Percentiles rank a stretch among this genome's conserved stretches.
Evolutionary conservation across 2,113 vertebrate genomes (phyloP).

Genomic region (Conger conger): DNA sequence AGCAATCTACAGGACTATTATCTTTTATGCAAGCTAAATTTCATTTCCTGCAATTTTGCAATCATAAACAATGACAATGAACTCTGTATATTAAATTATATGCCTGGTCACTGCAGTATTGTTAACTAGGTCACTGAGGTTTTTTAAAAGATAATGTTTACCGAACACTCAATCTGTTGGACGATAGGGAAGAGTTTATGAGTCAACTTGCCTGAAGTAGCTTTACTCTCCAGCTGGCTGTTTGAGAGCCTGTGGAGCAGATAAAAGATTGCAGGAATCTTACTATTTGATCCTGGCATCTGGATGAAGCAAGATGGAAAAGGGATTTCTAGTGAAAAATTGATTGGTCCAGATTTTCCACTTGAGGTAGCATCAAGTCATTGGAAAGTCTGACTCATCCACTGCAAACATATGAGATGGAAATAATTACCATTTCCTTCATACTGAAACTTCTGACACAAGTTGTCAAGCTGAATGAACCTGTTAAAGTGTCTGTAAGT

Average conservation of each 20-base stretch:
- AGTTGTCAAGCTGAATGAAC: neutral
- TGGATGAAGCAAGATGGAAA: neutral
- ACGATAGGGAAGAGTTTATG: neutral
- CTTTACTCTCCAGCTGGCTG: neutral
- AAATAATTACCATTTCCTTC: neutral
- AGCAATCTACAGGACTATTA: neutral
- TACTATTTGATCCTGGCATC: neutral
- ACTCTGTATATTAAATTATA: neutral
- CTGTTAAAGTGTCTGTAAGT: neutral
- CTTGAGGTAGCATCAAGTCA: slow-evolving; percentile 1
- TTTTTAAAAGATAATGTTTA: neutral
- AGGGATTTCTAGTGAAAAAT: neutral
- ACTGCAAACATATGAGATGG: neutral
- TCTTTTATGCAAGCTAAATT: neutral
- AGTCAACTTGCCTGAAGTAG: neutral
- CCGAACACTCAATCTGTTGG: neutral
- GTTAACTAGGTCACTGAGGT: neutral
- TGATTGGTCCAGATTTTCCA: neutral
- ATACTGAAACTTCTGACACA: neutral
- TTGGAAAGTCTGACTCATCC: neutral
- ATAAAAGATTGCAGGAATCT: neutral
- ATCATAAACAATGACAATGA: neutral
- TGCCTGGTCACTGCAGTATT: neutral
- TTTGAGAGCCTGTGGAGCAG: neutral
- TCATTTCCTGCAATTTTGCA: neutral